Evolutionary conservation across 1,140 invertebrate genomes (phyloP).

Genomic region (Drosophila ironensis): DNA sequence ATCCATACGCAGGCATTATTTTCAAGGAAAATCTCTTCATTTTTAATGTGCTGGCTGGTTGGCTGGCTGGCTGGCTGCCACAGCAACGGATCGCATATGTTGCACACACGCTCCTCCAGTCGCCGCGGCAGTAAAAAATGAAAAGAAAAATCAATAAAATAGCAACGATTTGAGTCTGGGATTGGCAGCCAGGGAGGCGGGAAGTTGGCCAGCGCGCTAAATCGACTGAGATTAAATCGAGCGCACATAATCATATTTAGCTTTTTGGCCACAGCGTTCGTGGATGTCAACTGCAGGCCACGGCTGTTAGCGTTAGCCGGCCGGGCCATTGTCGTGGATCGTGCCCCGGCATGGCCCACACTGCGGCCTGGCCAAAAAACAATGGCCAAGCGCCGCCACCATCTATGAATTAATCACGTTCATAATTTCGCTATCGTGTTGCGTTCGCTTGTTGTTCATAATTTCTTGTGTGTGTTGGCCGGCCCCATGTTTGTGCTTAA

Average conservation of each 20-base stretch:
- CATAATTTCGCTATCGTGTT: slow-evolving; percentile 74
- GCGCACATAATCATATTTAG: slow-evolving; percentile 79
- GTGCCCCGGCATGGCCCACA: slow-evolving; percentile 29
- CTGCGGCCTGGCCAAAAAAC: slow-evolving; percentile 42
- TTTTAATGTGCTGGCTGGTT: slow-evolving; percentile 66
- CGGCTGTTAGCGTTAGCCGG: too few species aligned
- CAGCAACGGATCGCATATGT: slow-evolving; percentile 53
- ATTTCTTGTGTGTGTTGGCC: slow-evolving; percentile 40
- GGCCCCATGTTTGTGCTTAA: slow-evolving; percentile 48
- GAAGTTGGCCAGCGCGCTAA: slow-evolving; percentile 24
- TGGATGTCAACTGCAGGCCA: slow-evolving; percentile 70
- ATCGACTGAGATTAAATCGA: slow-evolving; percentile 75
- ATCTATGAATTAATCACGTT: slow-evolving; percentile 81
- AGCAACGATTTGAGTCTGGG: slow-evolving; percentile 10
- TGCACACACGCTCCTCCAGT: slow-evolving; percentile 19
- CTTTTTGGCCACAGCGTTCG: slow-evolving; percentile 62
- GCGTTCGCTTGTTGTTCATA: slow-evolving; percentile 53
- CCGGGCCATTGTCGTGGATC: slow-evolving; percentile 52
- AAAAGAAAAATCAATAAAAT: slow-evolving; percentile 38
- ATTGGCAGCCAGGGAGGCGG: background rate
- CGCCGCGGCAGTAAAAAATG: slow-evolving; percentile 11
- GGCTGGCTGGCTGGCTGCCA: slow-evolving; percentile 37
- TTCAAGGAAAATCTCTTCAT: slow-evolving; percentile 80
- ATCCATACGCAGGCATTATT: slow-evolving; percentile 61
- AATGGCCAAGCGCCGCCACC: slow-evolving; percentile 71